Conservation (phyloP, 2,113 vertebrate species). For the Tenebrosternarchus preto region DNA sequence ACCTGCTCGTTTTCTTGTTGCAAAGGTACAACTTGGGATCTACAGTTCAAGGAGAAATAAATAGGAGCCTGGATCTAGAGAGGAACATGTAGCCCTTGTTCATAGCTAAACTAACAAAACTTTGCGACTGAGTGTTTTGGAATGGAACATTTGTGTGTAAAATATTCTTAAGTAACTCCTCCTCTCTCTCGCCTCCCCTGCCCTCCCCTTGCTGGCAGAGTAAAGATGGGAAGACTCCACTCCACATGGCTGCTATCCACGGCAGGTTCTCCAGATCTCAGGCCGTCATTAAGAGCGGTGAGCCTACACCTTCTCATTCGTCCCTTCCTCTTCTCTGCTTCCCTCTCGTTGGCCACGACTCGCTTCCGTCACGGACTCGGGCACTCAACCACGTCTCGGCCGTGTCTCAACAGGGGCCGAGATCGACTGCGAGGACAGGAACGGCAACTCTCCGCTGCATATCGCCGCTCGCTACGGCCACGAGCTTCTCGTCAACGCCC, state of each 20-base stretch:
- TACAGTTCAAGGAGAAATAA: too few species aligned
- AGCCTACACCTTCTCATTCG: conserved; percentile 47
- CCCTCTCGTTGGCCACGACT: not conserved
- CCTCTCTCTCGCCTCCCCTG: not conserved
- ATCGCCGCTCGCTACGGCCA: conserved; percentile 97
- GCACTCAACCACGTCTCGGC: not conserved
- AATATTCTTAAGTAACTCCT: too few species aligned
- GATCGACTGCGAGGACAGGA: conserved; percentile 98
- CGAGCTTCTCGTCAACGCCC: conserved; percentile 96
- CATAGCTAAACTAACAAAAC: too few species aligned
- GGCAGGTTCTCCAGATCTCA: conserved; percentile 98
- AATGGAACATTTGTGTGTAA: too few species aligned
- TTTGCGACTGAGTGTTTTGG: too few species aligned
- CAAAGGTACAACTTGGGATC: too few species aligned
- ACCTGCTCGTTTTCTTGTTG: too few species aligned
- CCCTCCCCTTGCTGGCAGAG: conserved; percentile 74
- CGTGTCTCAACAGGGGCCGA: conserved; percentile 80
- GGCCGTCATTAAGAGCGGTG: conserved; percentile 97
- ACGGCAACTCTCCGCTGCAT: conserved; percentile 96
- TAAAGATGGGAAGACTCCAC: conserved; percentile 97
- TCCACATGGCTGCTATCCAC: conserved; percentile 98
- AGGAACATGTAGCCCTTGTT: too few species aligned
- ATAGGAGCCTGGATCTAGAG: too few species aligned
- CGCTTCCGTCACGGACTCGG: not conserved
- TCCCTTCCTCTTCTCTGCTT: not conserved